Evolutionary conservation across 2,888 invertebrate species (phyloP).

Genomic region (Homarus gammarus): DNA sequence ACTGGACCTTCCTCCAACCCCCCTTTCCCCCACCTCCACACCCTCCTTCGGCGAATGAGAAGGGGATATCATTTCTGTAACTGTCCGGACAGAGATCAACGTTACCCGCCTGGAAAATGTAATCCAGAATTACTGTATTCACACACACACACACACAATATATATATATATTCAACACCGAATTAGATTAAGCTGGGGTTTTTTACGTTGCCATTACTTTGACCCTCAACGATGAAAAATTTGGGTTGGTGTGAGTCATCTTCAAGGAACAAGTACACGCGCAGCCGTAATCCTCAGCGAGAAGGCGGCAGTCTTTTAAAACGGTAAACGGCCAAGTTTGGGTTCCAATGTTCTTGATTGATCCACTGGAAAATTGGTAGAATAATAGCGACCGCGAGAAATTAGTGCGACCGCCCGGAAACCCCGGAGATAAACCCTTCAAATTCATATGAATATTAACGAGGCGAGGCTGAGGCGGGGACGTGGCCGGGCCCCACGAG

Average conservation of each 20-base stretch:
- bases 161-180: not conserved
- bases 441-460: conserved; percentile 67
- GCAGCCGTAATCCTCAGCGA: conserved; percentile 1
- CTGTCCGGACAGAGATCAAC: not conserved
- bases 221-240: not conserved
- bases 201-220: not conserved
- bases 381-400: conserved; percentile 64
- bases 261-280: not conserved
- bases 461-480: conserved; percentile 34
- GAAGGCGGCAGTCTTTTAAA: conserved; percentile 15
- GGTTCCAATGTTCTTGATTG: conserved; percentile 62
- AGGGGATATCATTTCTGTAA: not conserved
- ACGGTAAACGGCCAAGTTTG: conserved; percentile 56
- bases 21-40: too few species aligned
- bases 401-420: conserved; percentile 62
- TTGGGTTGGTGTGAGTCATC: not conserved
- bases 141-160: too few species aligned
- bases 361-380: conserved; percentile 74
- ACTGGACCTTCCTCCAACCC: not conserved
- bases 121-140: not conserved
- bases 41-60: not conserved
- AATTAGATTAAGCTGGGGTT: not conserved
- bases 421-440: conserved; percentile 63
- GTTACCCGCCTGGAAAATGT: not conserved
- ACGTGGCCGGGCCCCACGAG: not conserved